These are phyloP conservation scores for Drosophila sturtevanti DNA, from an alignment of 1,140 invertebrate species.

Conservation along the genomic window DNA sequence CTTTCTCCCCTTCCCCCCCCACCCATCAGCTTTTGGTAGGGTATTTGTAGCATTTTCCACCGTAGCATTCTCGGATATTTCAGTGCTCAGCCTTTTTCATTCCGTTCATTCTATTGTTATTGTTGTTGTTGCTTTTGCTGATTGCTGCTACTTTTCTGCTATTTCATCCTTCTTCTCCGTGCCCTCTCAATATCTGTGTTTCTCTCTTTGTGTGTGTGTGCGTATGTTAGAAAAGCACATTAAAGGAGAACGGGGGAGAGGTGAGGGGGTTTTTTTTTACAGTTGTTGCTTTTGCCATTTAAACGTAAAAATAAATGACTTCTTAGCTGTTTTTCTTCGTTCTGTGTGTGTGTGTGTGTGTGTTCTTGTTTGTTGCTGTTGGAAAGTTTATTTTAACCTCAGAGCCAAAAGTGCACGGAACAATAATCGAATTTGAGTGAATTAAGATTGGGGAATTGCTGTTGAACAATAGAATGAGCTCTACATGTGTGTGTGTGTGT, in stretches of 20 bases:
- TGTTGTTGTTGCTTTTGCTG: conserved; percentile 41
- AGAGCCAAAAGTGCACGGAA: conserved; percentile 61
- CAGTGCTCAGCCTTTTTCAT: conserved; percentile 21
- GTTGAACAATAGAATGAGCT: conserved; percentile 68
- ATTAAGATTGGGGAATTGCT: conserved; percentile 82
- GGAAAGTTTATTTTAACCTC: conserved; percentile 79
- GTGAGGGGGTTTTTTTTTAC: conserved; percentile 31
- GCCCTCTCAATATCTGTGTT: neutral
- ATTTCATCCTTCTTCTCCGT: conserved; percentile 3
- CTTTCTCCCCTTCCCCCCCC: neutral
- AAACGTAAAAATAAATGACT: conserved; percentile 79
- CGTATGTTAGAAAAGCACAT: no score
- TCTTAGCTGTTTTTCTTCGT: conserved; percentile 53
- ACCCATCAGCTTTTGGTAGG: neutral
- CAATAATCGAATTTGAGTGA: conserved; percentile 82
- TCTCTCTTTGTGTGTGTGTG: conserved; percentile 8
- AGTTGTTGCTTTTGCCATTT: conserved; percentile 68
- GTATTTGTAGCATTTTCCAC: neutral
- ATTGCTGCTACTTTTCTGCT: conserved; percentile 44
- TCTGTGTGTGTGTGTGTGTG: neutral
- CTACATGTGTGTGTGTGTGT: conserved; percentile 20
- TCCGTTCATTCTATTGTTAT: conserved; percentile 37
- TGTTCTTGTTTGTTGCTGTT: conserved; percentile 11
- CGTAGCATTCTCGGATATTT: conserved; percentile 24
- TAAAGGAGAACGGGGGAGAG: neutral